Conservation (phyloP, 2,797 vertebrate genomes). For the Chloroceryle inda region DNA sequence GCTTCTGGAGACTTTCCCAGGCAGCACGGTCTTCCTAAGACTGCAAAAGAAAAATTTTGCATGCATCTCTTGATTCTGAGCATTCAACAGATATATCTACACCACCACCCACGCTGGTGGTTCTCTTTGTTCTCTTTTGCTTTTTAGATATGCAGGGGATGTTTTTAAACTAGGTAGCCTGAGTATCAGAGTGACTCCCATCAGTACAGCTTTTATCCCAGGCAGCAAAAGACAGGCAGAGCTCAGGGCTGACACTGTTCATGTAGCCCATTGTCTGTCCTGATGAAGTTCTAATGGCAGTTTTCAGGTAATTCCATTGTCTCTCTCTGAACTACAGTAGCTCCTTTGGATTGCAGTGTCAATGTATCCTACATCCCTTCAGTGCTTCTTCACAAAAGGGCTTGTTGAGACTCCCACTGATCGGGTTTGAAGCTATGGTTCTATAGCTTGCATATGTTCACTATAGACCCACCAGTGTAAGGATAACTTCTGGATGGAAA, state of each 20-base stretch:
- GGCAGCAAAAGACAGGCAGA: not conserved
- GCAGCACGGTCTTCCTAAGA: not conserved
- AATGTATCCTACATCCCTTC: not conserved
- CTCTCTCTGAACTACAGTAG: not conserved
- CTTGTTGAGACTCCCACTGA: not conserved
- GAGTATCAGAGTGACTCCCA: not conserved
- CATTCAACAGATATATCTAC: fast-evolving
- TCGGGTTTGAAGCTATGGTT: not conserved
- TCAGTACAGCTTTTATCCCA: not conserved
- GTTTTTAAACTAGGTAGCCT: not conserved
- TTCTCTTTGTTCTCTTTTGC: not conserved
- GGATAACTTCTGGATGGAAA: not conserved
- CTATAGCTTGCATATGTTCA: not conserved
- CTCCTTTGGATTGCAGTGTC: not conserved
- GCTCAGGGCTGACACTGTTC: not conserved
- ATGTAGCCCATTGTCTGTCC: not conserved
- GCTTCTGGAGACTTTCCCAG: not conserved
- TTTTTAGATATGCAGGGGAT: not conserved
- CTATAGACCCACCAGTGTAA: not conserved
- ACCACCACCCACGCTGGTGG: too few relatives aligned
- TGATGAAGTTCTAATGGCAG: not conserved
- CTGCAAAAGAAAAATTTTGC: not conserved
- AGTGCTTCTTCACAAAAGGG: not conserved
- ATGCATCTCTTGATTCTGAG: not conserved
- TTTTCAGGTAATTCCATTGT: not conserved